These are phyloP conservation scores for Steinernema scapterisci DNA, from an alignment of 2,888 invertebrate genomes.

Conservation along the genomic window DNA sequence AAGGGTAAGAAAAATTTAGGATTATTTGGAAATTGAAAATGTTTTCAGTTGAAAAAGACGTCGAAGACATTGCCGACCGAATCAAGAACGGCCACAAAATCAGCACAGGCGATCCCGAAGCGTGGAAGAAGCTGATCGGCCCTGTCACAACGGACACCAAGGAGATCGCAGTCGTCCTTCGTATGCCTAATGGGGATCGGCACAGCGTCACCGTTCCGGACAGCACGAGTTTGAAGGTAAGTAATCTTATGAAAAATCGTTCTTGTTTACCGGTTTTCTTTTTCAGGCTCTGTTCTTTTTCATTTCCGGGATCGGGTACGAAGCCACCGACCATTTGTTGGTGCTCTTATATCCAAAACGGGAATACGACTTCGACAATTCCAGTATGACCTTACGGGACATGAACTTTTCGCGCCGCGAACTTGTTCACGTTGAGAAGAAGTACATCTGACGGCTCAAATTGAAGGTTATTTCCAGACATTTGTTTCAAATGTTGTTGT, in stretches of 20 bases:
- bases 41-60: conserved; percentile 20
- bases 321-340: conserved; percentile 39
- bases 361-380: conserved; percentile 42
- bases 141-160: neutral
- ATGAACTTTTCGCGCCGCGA: conserved; percentile 50
- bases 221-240: conserved; percentile 16
- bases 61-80: conserved; percentile 38
- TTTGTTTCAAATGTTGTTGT: neutral
- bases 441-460: conserved; percentile 33
- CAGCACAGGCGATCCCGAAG: conserved; percentile 43
- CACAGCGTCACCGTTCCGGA: conserved; percentile 23
- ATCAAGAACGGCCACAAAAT: conserved; percentile 43
- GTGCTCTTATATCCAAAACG: conserved; percentile 51
- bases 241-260: neutral
- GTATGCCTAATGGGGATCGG: conserved; percentile 40
- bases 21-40: neutral
- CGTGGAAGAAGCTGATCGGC: conserved; percentile 44
- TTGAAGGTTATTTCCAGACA: neutral
- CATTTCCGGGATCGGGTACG: conserved; percentile 41
- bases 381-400: conserved; percentile 40
- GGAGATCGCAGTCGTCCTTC: conserved; percentile 33
- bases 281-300: conserved; percentile 50
- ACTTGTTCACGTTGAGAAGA: conserved; percentile 52
- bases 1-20: neutral
- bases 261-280: neutral